Evolutionary conservation across 1,140 invertebrate genomes (phyloP), one percentile per base, ranked within the genome.

Genomic region (Ceratina japonica): DNA sequence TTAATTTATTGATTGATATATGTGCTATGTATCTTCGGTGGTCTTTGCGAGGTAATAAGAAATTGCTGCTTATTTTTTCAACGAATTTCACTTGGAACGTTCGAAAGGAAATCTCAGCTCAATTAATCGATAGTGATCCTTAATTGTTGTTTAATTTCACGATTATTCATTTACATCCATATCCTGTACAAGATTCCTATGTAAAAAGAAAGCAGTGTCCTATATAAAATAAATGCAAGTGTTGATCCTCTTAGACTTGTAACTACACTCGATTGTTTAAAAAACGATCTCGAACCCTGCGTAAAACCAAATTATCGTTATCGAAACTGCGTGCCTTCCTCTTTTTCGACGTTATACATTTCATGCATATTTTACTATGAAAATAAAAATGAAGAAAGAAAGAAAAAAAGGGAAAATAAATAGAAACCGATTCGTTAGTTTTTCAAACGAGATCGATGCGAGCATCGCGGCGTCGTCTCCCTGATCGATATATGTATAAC

Each of bases 331-430:
- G 83, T 85, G 83, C 83, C 79, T 85, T 79, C 51, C 79, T 71
- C 75, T 74, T 65, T 44, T 76, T 81, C 78, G 61, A 85, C 63
- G 75, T 85, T 85, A 80, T 85, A 74, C 81, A 85, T 79, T 85
- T 85, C 82, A 31, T 68, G 37, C 74, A 37, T 66, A 81, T 84
- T 61, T 78, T 37, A 58, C 63, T 81, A 80, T 71, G 59, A 66
- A 68, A 13, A n/a, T 52, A 61, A 51, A 12, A n/a, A n/a, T n/a
- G 18, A 52, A 54, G 18, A 22, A 24, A 44, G n/a, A 37, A 22
- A 22, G 20, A 22, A 37, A 66, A 13, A 15, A 20, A 44, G 24
- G 59, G n/a, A 18, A 22, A 12, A 22, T 20, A 66, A 13, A 15
- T 20, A 52, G 44, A 71, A 15, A 75, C 52, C n/a, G 62, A 61